Conservation (phyloP, 2,797 vertebrate species). For the Pseudotriccus pelzelni region DNA sequence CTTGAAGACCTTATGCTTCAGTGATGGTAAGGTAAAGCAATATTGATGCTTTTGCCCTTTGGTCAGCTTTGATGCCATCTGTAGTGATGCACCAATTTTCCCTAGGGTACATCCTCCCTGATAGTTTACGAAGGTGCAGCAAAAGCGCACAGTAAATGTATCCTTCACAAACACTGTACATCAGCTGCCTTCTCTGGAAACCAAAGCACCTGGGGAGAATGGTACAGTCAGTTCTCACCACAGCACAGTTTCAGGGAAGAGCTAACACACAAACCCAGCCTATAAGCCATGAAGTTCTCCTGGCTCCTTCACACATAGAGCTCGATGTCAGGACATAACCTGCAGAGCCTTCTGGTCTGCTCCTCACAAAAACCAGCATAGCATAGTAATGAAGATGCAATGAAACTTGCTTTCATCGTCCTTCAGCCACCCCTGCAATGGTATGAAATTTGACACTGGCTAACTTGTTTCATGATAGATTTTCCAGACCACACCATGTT, state of each 20-base stretch:
- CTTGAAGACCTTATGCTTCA: not conserved
- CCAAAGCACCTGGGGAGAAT: not conserved
- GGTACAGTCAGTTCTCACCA: not conserved
- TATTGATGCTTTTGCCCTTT: not conserved
- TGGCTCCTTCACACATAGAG: not conserved
- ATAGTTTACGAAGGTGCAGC: accelerated
- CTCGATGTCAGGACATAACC: not conserved
- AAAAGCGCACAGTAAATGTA: not conserved
- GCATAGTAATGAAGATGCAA: not conserved
- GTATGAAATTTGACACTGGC: not conserved
- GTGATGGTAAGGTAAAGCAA: not conserved
- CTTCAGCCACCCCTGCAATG: accelerated
- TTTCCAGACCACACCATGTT: not conserved
- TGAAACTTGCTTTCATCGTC: not conserved
- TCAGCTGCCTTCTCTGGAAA: not conserved
- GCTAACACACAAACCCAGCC: accelerated
- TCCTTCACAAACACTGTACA: not conserved
- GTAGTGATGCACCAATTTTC: not conserved
- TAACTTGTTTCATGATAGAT: not conserved
- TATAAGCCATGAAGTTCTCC: not conserved
- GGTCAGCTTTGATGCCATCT: not conserved
- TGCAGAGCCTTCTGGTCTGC: not conserved
- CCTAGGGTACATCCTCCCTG: not conserved
- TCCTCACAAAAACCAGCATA: not conserved
- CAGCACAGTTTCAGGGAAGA: not conserved